Evolutionary conservation across 2,888 invertebrate species (phyloP).

Genomic region (Petrolisthes manimaculis): DNA sequence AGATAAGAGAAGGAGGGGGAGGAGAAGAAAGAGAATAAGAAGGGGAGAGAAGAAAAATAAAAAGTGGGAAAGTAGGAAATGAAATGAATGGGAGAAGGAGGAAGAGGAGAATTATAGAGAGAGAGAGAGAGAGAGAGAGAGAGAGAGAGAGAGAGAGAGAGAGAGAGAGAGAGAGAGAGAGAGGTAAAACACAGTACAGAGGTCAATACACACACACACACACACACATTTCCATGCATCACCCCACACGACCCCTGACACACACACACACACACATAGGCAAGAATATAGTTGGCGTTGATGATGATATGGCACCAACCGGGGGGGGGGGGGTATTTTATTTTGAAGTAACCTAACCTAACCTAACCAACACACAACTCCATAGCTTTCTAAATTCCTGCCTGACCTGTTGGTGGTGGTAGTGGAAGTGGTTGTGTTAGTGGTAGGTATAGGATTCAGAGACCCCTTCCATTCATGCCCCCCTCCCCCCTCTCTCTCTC

Average conservation of each 20-base stretch:
- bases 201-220: no score
- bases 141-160: no score
- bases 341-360: not conserved
- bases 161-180: no score
- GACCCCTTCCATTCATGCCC: not conserved
- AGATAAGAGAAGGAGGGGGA: not conserved
- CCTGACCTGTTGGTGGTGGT: no score
- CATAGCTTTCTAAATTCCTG: no score
- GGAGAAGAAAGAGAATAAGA: not conserved
- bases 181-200: not conserved
- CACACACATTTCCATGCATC: no score
- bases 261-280: no score
- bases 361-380: not conserved
- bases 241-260: no score
- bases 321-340: not conserved
- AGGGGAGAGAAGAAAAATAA: not conserved
- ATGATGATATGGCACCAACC: not conserved
- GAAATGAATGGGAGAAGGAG: not conserved
- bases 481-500: no score
- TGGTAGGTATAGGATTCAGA: not conserved
- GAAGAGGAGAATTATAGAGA: not conserved
- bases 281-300: not conserved
- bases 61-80: not conserved
- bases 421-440: no score
- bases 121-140: not conserved